Conservation (phyloP, 2,888 invertebrate genomes). For the Liodrosophila aerea region DNA sequence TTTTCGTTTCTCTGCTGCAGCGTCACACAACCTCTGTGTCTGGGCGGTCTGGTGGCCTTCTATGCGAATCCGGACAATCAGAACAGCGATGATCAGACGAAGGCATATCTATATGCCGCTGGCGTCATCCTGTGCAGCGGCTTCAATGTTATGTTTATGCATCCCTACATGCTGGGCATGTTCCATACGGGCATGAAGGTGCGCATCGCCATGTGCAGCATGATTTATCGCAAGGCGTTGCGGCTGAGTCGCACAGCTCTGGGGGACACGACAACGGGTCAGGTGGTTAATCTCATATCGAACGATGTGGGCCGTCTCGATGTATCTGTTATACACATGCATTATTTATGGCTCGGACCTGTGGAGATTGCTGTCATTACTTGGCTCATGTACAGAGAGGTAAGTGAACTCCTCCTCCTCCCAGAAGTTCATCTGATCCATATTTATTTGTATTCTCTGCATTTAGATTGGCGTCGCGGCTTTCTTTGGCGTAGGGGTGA, state of each 20-base stretch:
- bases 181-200: constrained; percentile 82
- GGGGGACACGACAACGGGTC: constrained; percentile 89
- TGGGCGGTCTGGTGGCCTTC: constrained; percentile 86
- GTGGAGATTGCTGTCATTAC: constrained; percentile 91
- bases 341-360: constrained; percentile 96
- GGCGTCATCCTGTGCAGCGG: constrained; percentile 89
- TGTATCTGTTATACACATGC: constrained; percentile 90
- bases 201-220: constrained; percentile 86
- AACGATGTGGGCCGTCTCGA: constrained; percentile 92
- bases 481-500: constrained; percentile 84
- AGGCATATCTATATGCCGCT: constrained; percentile 89
- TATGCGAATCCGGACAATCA: constrained; percentile 80
- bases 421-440: too few species aligned
- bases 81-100: constrained; percentile 78
- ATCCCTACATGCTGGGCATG: constrained; percentile 93
- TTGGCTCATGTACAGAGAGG: constrained; percentile 88
- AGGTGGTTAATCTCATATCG: constrained; percentile 94
- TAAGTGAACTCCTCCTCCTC: constrained; percentile 65
- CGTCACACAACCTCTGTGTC: constrained; percentile 86
- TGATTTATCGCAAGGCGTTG: constrained; percentile 87
- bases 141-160: constrained; percentile 90
- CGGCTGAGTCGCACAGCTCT: constrained; percentile 88
- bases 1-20: constrained; percentile 78
- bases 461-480: constrained; percentile 84
- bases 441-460: too few species aligned